These are phyloP conservation scores for Melieria omissa DNA, from an alignment of 2,888 invertebrate genomes.

Conservation along the genomic window DNA sequence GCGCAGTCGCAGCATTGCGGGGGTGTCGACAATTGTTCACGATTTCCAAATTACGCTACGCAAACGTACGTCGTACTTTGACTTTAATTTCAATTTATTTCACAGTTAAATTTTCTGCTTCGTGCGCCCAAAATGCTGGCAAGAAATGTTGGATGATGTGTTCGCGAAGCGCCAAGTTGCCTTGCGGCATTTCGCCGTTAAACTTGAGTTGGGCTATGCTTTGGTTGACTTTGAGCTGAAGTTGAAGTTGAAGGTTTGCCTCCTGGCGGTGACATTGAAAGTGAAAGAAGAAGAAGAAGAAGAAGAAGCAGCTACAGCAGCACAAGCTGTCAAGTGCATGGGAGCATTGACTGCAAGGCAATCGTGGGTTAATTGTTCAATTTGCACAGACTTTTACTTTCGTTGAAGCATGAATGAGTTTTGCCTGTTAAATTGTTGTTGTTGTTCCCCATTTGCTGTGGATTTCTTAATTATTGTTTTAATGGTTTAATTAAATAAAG, in stretches of 20 bases:
- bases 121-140: no score
- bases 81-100: conserved; percentile 32
- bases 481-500: not conserved
- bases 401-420: not conserved
- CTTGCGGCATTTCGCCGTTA: no score
- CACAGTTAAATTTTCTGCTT: conserved; percentile 18
- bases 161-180: no score
- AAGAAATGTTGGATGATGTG: no score
- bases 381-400: conserved; percentile 32
- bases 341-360: conserved; percentile 11
- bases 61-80: conserved; percentile 38
- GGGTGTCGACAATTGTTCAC: conserved; percentile 45
- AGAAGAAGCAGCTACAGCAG: not conserved
- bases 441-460: not conserved
- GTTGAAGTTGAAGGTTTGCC: conserved; percentile 33
- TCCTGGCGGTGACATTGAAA: conserved; percentile 29
- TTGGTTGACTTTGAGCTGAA: not conserved
- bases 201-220: not conserved
- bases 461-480: not conserved
- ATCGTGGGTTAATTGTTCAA: conserved; percentile 17
- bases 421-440: not conserved
- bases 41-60: conserved; percentile 47
- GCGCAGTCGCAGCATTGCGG: conserved; percentile 27
- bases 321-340: not conserved
- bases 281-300: conserved; percentile 24